phyloP scores from a whole-genome alignment of 2,113 vertebrate species.

The Antigone vipio region DNA sequence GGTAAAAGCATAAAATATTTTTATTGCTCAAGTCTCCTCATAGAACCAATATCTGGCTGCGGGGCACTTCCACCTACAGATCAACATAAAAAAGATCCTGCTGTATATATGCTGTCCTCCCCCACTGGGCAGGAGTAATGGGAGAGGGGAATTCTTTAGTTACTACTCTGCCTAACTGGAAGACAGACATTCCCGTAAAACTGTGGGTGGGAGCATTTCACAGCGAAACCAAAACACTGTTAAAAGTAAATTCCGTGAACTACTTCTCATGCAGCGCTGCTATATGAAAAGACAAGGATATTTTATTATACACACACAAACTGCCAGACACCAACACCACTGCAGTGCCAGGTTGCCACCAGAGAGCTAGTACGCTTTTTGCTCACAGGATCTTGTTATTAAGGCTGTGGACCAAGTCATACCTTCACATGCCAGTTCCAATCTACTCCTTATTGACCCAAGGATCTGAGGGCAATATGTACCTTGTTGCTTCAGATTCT shows the following conservation, averaged over 20 bases:
- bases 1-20: constrained; percentile 57
- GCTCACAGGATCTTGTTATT: neutral
- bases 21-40: constrained; percentile 54
- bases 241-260: constrained; percentile 62
- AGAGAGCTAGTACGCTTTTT: neutral
- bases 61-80: constrained; percentile 66
- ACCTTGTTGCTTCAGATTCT: neutral
- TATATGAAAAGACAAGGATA: neutral
- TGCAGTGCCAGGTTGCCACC: neutral
- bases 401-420: neutral
- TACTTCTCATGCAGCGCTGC: constrained; percentile 47
- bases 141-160: constrained; percentile 58
- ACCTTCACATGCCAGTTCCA: neutral
- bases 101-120: constrained; percentile 59
- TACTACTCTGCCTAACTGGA: constrained; percentile 47
- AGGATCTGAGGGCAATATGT: neutral
- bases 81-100: constrained; percentile 42
- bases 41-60: constrained; percentile 48
- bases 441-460: neutral
- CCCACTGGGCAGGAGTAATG: constrained; percentile 55
- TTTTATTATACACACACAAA: neutral
- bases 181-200: constrained; percentile 51
- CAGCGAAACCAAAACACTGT: constrained; percentile 64
- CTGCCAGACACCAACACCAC: constrained; percentile 3
- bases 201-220: constrained; percentile 66